Evolutionary conservation across 2,888 invertebrate genomes (phyloP), one percentile per base, ranked within the genome.

Genomic region (Lasioglossum oenotherae): DNA sequence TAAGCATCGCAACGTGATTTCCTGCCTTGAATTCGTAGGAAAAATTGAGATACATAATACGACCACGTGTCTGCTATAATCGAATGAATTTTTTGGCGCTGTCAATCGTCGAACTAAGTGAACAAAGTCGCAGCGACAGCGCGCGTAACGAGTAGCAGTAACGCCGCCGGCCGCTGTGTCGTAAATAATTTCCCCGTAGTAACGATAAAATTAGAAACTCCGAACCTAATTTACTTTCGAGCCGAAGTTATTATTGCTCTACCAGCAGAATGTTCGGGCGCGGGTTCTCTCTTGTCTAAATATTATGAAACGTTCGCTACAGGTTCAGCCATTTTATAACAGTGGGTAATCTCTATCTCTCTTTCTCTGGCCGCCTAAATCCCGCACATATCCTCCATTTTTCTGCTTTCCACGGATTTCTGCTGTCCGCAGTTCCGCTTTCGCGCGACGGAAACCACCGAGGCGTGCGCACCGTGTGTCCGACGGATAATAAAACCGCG

Each of bases 401-500:
- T 67, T 75, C 78, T 12, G 12, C 49, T 78, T 57, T 44, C 71
- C 12, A 49, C 82, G 27, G 78, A 72, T 64, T 78, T 57, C n/a
- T 41, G 60, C 38, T 60, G 67, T 49, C 71, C 74, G 71, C 71
- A 74, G 69, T 84, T 74, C 78, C 78, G 82, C 49, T 46, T n/a
- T 67, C 74, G 71, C 72, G 60, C 75, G 75, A 82, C 79, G 69
- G 57, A 19, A n/a, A 72, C 38, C 41, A 67, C 10, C 82, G 64
- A 41, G 72, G 27, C 78, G 82, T 84, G 72, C 82, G 35, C 82
- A 27, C 14, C 77, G 74, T 64, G 75, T 64, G 60, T 46, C 46
- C 64, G 77, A 38, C 16, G 35, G 82, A 82, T 76, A 73, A 82
- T 85, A 85, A 85, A 82, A 78, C 44, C 84, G 74, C 78, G 78